Evolutionary conservation across 1,140 invertebrate genomes (phyloP).

Genomic region (Saccostrea echinata): DNA sequence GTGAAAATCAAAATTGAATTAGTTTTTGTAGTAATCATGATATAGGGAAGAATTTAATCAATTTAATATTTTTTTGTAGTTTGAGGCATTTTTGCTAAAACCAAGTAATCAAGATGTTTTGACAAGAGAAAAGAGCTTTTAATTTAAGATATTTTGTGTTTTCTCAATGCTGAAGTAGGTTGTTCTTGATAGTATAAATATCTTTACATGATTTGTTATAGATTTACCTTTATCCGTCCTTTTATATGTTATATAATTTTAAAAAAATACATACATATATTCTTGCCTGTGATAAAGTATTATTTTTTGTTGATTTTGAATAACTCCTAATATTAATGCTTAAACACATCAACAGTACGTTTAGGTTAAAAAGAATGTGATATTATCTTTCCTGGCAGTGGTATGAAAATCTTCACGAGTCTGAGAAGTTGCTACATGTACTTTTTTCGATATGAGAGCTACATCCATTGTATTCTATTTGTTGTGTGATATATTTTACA

Average conservation of each 20-base stretch:
- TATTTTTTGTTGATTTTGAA: neutral
- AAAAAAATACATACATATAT: neutral
- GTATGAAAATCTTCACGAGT: neutral
- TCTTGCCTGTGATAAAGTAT: conserved; percentile 34
- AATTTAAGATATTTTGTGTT: neutral
- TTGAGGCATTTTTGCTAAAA: neutral
- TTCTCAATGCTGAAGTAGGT: neutral
- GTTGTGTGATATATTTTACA: conserved; percentile 32
- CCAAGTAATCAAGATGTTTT: neutral
- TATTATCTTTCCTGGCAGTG: neutral
- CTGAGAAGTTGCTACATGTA: neutral
- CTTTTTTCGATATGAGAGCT: neutral
- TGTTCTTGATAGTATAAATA: neutral
- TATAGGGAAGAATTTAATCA: neutral
- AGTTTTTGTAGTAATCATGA: neutral
- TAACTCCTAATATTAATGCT: neutral
- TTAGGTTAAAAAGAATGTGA: neutral
- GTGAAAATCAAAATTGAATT: neutral
- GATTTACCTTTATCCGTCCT: neutral
- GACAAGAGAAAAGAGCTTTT: neutral
- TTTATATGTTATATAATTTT: neutral
- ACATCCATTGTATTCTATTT: neutral
- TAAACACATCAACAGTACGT: neutral
- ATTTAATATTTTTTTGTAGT: neutral
- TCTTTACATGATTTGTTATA: neutral